Conservation (phyloP, 1,140 invertebrate genomes). For the Lamellibrachia luymesi region DNA sequence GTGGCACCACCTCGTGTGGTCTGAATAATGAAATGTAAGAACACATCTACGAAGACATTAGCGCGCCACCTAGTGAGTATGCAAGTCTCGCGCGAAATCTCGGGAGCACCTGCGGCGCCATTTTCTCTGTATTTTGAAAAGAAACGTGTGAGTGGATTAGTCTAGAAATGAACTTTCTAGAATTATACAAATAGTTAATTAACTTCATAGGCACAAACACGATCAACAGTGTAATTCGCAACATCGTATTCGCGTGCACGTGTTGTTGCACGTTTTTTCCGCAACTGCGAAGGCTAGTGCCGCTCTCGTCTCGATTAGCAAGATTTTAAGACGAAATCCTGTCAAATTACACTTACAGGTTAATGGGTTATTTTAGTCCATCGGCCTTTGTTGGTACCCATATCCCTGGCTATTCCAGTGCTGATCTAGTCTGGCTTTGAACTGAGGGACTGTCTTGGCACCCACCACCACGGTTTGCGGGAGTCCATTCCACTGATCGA, state of each 20-base stretch:
- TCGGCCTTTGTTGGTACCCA: no score
- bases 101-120: not conserved
- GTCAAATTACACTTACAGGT: not conserved
- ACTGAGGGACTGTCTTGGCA: no score
- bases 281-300: not conserved
- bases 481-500: no score
- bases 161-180: not conserved
- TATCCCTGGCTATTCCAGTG: no score
- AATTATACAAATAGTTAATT: not conserved
- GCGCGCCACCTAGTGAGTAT: not conserved
- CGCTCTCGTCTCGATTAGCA: no score
- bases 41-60: not conserved
- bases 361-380: no score
- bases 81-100: not conserved
- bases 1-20: not conserved
- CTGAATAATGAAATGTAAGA: not conserved
- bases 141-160: not conserved
- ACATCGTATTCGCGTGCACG: not conserved
- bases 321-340: not conserved
- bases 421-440: no score
- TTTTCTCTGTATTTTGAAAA: not conserved
- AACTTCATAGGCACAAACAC: not conserved
- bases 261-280: not conserved
- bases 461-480: no score
- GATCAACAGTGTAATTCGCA: not conserved